Evolutionary conservation across 92 coral and sea anemone species (phyloP).

Genomic region (Bergia puertoricense): DNA sequence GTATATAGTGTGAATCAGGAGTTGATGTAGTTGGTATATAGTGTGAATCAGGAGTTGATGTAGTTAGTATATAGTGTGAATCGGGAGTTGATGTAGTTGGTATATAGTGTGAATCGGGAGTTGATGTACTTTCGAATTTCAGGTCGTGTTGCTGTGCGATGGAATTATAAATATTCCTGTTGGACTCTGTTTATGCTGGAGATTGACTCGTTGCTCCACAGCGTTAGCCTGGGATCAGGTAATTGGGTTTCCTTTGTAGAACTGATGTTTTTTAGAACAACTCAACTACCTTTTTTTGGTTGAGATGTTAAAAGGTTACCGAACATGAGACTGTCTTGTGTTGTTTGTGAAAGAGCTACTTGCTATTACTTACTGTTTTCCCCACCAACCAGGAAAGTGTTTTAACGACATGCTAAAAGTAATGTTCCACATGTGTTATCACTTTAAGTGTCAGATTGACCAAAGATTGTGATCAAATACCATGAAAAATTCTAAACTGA

Average conservation of each 20-base stretch:
- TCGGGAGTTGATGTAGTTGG: too few relatives aligned
- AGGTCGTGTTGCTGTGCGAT: constrained; percentile 87
- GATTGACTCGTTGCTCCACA: constrained; percentile 82
- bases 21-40: too few relatives aligned
- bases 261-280: neutral
- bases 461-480: neutral
- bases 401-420: too few relatives aligned
- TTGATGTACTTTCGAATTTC: neutral
- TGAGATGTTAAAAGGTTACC: neutral
- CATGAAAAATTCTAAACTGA: neutral
- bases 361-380: too few relatives aligned
- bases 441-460: neutral
- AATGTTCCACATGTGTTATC: neutral
- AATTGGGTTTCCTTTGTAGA: neutral
- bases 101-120: neutral
- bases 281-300: neutral
- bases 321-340: neutral
- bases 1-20: too few relatives aligned
- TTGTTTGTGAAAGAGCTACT: neutral
- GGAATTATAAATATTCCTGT: constrained; percentile 85
- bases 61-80: too few relatives aligned
- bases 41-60: too few relatives aligned
- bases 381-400: neutral
- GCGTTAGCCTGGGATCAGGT: constrained; percentile 83
- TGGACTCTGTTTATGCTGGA: constrained; percentile 94